These are phyloP conservation scores for Xestia sexstrigata DNA, from an alignment of 2,888 invertebrate genomes.

Conservation along the genomic window DNA sequence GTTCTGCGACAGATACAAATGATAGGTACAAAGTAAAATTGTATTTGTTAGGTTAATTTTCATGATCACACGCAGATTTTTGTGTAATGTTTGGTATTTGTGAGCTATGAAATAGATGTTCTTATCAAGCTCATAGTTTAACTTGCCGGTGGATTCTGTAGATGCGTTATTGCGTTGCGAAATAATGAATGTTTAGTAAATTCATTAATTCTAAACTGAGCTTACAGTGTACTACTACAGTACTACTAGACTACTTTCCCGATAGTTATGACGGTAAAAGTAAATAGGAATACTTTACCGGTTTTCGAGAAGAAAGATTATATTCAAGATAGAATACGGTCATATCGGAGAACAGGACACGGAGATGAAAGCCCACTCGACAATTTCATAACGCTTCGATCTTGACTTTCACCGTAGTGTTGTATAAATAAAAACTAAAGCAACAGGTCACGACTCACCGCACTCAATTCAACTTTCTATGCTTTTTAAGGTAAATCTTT, in stretches of 20 bases:
- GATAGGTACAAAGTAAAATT: neutral
- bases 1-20: neutral
- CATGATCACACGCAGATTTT: neutral
- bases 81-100: neutral
- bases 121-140: slow-evolving; percentile 3
- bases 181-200: neutral
- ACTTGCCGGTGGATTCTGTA: neutral
- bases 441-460: slow-evolving; percentile 55
- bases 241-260: neutral
- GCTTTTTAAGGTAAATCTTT: slow-evolving; percentile 22
- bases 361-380: slow-evolving; percentile 42
- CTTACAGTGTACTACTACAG: neutral
- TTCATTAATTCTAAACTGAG: too few species aligned
- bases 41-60: neutral
- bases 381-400: slow-evolving; percentile 40
- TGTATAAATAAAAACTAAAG: slow-evolving; percentile 61
- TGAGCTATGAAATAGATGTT: neutral
- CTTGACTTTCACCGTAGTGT: slow-evolving; percentile 60
- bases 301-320: neutral
- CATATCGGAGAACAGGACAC: slow-evolving; percentile 13
- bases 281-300: neutral
- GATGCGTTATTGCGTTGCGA: neutral
- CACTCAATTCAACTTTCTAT: slow-evolving; percentile 52
- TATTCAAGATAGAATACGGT: neutral
- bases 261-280: neutral